Base-by-base conservation (phyloP, 2,113 vertebrate genomes). In the Phocoena sinus region DNA sequence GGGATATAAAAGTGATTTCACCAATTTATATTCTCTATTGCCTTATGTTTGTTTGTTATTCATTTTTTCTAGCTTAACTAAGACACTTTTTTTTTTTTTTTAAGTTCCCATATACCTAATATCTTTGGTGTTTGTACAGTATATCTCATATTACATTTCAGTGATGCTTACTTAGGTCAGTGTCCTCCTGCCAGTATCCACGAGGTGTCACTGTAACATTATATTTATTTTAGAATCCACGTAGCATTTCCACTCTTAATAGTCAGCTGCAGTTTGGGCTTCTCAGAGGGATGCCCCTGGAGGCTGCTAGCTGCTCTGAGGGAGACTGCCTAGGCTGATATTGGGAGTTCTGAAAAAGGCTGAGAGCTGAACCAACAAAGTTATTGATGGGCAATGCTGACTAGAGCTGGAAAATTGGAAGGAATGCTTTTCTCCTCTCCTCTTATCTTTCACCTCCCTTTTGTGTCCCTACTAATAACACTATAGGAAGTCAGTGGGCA, bases 151-250 rank as follows among this genome's bases (percentile, higher is more conserved):
- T 47, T 28, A 31, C 5, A 14, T 47, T 90, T 95, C n/a, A 67
- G 36, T 8, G 41, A 92, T 44, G 25, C 21, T 63, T 92, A 65
- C 21, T 63, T 92, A 65, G 25, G 2, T 86, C 17, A 1, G 2
- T 81, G 60, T n/a, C 71, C 68, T 97, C 81, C 50, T 44, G 1
- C 1, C 0, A n/a, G 1, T 50, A 0, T 38, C 79, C 98, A 97
- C 50, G 0, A 90, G 97, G 62, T 96, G 98, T n/a, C 93, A 90
- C 8, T 20, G 1, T 31, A 85, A 44, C 60, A 96, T 70, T 50
- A 63, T 26, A 33, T 86, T 97, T 97, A 63, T 53, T 95, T 93
- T 81, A 44, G 20, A 87, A 28, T 8, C 7, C 0, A 26, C 5
- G 6, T 33, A 17, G 8, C 2, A 3, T 50, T 84, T 93, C 60